Base-by-base conservation (phyloP, 2,888 invertebrate genomes). In the Thyatira batis region DNA sequence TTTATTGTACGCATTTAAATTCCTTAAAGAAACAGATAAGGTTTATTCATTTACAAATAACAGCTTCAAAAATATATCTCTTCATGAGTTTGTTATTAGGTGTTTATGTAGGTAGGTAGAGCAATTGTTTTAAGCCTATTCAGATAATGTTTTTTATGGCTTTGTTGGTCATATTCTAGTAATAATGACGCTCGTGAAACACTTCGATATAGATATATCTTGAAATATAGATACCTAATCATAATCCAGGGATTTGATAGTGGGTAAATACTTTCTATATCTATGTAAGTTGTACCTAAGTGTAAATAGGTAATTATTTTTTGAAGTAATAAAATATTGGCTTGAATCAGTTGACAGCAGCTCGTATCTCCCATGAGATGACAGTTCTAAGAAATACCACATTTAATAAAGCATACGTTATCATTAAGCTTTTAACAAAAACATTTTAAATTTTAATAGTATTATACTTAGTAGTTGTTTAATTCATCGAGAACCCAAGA, bases 71-170 rank as follows among this genome's bases (percentile, higher is more conserved):
- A 17, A 39, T 58, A 61, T 57, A 44, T 57, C 51, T 62, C 39
- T 69, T 71, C 69, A 61, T 71, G 71, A 65, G 65, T 60, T 66
- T 43, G 53, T 52, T 54, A 65, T 63, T 64, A n/a, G n/a, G n/a
- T n/a, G n/a, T n/a, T n/a, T n/a, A 60, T 49, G 58, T 60, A 48
- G 51, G 60, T 39, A 39, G 30, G 30, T 17, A 27, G 17, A 17
- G 25, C 25, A 9, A 27, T 39, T 28, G 20, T 27, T 27, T 17
- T 27, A 20, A 48, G 9, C 20, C 20, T 13, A 8, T 27, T 17
- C 21, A 17, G 55, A 53, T 58, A 58, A 51, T 46, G 54, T 23
- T 23, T 20, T 49, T 52, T 43, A 43, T 49, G 45, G 43, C 51
- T 46, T 11, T 45, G 28, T 48, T 53, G 27, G 27, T 48, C 48